Percentiles rank a stretch among this genome's conserved stretches.
phyloP scores from a whole-genome alignment of 2,797 vertebrate genomes.

The Ctenopoma multispine region DNA sequence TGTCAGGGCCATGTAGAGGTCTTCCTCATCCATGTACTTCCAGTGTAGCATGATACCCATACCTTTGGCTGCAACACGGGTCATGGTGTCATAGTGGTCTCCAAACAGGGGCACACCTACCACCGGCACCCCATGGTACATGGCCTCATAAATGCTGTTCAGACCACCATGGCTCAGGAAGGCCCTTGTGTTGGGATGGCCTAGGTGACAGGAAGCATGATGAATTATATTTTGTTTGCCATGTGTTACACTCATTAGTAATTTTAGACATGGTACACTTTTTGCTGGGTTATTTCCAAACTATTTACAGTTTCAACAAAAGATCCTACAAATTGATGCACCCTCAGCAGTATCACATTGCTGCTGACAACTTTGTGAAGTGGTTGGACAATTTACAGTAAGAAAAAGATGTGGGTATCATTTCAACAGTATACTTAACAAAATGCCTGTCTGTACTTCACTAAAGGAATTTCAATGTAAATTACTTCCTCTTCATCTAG shows the following conservation, averaged over 20 bases:
- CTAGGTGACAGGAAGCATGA: slow-evolving; percentile 70
- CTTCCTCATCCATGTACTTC: slow-evolving; percentile 91
- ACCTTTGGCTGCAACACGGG: slow-evolving; percentile 95
- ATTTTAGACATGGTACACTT: slow-evolving; percentile 9
- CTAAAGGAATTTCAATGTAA: neutral
- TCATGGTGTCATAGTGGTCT: slow-evolving; percentile 99
- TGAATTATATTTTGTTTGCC: slow-evolving; percentile 9
- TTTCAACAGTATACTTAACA: neutral
- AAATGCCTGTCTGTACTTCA: neutral
- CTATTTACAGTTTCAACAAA: slow-evolving; percentile 13
- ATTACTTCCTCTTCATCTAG: neutral
- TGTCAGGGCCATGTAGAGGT: slow-evolving; percentile 89
- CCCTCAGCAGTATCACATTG: slow-evolving; percentile 9
- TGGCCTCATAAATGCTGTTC: slow-evolving; percentile 98
- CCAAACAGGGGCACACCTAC: slow-evolving; percentile 97
- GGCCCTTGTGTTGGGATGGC: slow-evolving; percentile 91
- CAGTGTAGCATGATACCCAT: slow-evolving; percentile 98
- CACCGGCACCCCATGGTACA: slow-evolving; percentile 98
- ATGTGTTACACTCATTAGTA: neutral
- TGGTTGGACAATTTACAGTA: neutral
- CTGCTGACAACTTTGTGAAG: neutral
- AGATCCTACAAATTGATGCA: neutral
- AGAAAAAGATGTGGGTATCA: neutral
- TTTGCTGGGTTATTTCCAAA: neutral
- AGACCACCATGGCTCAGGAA: slow-evolving; percentile 97